Evolutionary conservation across 2,888 invertebrate species (phyloP), one percentile per base, ranked within the genome.

Genomic region (Megamerina dolium): DNA sequence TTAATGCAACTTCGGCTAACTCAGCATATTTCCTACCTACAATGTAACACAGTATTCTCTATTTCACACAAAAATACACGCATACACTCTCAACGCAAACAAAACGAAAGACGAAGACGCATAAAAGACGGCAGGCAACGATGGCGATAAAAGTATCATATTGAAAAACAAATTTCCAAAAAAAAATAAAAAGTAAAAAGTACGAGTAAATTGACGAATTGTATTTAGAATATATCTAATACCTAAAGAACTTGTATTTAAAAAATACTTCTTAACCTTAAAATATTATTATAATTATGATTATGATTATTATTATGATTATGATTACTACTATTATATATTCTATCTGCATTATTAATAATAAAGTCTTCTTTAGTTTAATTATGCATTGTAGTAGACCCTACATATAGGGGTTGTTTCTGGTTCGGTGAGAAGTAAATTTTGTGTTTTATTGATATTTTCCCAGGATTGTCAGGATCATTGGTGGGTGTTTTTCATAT

Each of bases 321-420:
- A n/a, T n/a, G n/a, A n/a, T n/a, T n/a, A n/a, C n/a, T n/a, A n/a
- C n/a, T n/a, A n/a, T n/a, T n/a, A n/a, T n/a, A n/a, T n/a, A n/a
- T n/a, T n/a, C n/a, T n/a, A n/a, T 13, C 63, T 60, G 63, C 56
- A 62, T 63, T 63, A n/a, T n/a, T n/a, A n/a, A n/a, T n/a, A n/a
- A n/a, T n/a, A n/a, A n/a, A n/a, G n/a, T 61, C 64, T 61, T 61
- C 61, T 56, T 63, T 63, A 61, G 64, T 61, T 61, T 57, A 63
- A 63, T 35, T n/a, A 41, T 30, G 5, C 20, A 12, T 20, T 16
- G 14, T 16, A 16, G n/a, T n/a, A n/a, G n/a, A n/a, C n/a, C n/a
- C n/a, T n/a, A n/a, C n/a, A n/a, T n/a, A n/a, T n/a, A n/a, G n/a
- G n/a, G n/a, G n/a, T n/a, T n/a, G n/a, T n/a, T n/a, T n/a, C n/a